Percentiles rank a stretch among this genome's conserved stretches.
phyloP scores from a whole-genome alignment of 1,140 invertebrate species.

The Rhynchophorus ferrugineus region DNA sequence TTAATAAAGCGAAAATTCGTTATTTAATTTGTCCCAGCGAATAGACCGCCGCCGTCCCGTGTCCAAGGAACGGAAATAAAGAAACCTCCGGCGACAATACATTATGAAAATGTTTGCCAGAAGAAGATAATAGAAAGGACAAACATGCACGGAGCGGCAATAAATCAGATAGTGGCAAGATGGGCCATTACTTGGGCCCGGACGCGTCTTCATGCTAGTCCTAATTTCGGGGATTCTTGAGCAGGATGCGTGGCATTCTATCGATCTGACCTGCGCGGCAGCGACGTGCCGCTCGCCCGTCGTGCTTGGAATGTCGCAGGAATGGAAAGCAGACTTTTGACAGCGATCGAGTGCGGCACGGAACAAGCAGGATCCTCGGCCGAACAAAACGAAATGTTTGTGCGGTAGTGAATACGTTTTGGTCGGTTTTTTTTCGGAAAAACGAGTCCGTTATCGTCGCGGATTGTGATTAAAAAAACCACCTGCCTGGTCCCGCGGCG shows the following conservation, averaged over 20 bases:
- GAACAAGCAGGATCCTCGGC: constrained; percentile 1
- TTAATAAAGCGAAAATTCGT: no score
- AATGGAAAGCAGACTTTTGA: constrained; percentile 9
- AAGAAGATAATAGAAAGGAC: constrained; percentile 4
- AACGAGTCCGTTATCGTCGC: background rate
- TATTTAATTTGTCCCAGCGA: no score
- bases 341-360: constrained; percentile 13
- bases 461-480: no score
- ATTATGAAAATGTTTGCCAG: background rate
- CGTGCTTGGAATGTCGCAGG: constrained; percentile 8
- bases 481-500: no score
- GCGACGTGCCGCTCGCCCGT: constrained; percentile 6
- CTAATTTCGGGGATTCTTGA: constrained; percentile 25
- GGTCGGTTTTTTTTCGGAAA: background rate
- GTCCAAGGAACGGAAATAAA: no score
- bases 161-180: constrained; percentile 14
- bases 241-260: constrained; percentile 27
- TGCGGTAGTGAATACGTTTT: constrained; percentile 9
- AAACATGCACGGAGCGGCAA: constrained; percentile 8
- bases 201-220: constrained; percentile 14
- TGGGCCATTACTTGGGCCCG: constrained; percentile 11
- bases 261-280: constrained; percentile 25
- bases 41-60: no score
- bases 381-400: constrained; percentile 9
- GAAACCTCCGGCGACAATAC: background rate